These are phyloP conservation scores for Platanista minor DNA, from an alignment of 2,113 vertebrate species.

Conservation along the genomic window DNA sequence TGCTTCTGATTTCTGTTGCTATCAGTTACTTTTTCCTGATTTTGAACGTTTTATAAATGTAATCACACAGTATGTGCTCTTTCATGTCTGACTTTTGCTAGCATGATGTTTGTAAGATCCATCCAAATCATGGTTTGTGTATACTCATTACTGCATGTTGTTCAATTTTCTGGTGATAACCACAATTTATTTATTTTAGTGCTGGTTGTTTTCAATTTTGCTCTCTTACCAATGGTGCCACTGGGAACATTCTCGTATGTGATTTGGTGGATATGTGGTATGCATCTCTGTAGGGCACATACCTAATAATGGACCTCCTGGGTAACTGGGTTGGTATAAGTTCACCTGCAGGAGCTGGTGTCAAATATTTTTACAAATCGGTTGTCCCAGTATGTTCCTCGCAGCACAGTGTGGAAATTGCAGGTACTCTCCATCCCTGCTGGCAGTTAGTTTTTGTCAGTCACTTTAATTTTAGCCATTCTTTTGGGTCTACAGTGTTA, in stretches of 20 bases:
- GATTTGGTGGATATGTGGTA: background rate
- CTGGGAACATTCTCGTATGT: background rate
- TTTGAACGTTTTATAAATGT: background rate
- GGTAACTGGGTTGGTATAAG: background rate
- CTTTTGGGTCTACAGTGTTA: background rate
- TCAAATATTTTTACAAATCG: background rate
- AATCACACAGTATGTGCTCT: background rate
- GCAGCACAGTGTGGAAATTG: background rate
- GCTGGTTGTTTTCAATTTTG: background rate
- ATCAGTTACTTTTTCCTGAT: background rate
- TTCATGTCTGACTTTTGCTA: background rate
- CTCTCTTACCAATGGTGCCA: background rate
- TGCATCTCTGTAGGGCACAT: background rate
- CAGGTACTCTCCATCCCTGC: background rate
- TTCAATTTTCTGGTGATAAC: background rate
- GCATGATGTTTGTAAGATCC: background rate
- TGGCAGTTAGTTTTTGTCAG: background rate
- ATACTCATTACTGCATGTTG: background rate
- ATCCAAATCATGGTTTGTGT: background rate
- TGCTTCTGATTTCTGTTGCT: background rate
- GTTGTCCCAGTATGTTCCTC: background rate
- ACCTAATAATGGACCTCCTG: background rate
- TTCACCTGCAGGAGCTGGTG: background rate
- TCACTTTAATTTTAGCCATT: background rate
- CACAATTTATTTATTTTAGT: background rate